Base-by-base conservation (phyloP, 2,797 vertebrate genomes). In the Hippopotamyrus pictus region DNA sequence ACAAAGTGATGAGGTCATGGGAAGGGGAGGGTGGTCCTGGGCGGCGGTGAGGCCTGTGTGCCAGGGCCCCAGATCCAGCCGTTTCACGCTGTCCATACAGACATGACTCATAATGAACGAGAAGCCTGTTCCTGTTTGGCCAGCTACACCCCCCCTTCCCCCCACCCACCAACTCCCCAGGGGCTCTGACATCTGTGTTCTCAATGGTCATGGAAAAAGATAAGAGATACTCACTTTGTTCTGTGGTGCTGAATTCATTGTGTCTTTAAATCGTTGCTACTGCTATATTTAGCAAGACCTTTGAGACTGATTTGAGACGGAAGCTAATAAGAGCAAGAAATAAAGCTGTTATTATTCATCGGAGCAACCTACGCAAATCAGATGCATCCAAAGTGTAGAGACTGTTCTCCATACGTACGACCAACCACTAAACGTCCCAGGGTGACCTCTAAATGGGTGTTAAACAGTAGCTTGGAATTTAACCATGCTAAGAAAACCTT, bases 1-100 rank as follows among this genome's bases (percentile, higher is more conserved):
- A 88, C 88, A 88, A 69, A 62, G 44, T 25, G 82, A 89, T 92
- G 84, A 92, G 88, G 87, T 92, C 91, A 91, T 92, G 90, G 90
- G 91, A 92, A 92, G 33, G 50, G 19, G 29, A 59, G 85, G 50
- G 6, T 59, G 73, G 73, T 25, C 11, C 17, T 57, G 53, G 6
- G 51, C 29, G 22, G 48, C 11, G 25, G 25, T 5, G 8, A 3
- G n/a, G 50, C 14, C 8, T n/a, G 4, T 17, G 11, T 37, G 85
- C 25, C 19, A 29, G 17, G 51, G 9, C 6, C 22, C 9, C 11
- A 8, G 1, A 37, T 37, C 12, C 53, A 41, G 22, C 53, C 17
- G 2, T 87, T 59, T 59, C 17, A 19, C 51, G 7, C 29, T 17
- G 14, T 37, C 25, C 50, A 86, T 79, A 1, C 73, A 79, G 37